These are phyloP conservation scores for Myotis lucifugus DNA, from an alignment of 2,113 vertebrate species.

Conservation along the genomic window DNA sequence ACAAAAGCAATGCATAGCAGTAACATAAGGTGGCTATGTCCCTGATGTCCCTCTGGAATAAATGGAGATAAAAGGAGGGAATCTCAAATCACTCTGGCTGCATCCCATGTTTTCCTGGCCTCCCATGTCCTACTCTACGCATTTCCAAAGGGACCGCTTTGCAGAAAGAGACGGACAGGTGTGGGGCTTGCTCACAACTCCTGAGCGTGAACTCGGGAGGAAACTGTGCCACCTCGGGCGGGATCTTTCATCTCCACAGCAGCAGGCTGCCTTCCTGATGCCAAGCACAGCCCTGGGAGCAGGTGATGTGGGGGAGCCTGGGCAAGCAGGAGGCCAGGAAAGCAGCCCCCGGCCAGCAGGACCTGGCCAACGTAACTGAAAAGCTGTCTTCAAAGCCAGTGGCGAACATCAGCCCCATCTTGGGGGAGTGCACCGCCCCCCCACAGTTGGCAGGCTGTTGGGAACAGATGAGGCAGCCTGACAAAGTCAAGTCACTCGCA, in stretches of 20 bases:
- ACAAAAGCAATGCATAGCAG: not conserved
- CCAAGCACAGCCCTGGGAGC: not conserved
- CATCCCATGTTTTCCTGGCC: not conserved
- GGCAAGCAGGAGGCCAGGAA: not conserved
- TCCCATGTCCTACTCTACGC: no score
- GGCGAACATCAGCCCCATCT: not conserved
- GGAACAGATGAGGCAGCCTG: slow-evolving; percentile 3
- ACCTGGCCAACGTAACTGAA: not conserved
- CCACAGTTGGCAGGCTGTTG: not conserved
- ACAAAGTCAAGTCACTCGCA: not conserved
- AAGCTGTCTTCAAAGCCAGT: not conserved
- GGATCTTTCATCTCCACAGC: not conserved
- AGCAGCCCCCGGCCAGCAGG: not conserved
- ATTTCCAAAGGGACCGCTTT: not conserved
- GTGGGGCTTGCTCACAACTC: not conserved
- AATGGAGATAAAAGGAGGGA: not conserved
- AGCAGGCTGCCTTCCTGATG: not conserved
- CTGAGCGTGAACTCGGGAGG: not conserved
- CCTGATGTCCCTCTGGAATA: not conserved
- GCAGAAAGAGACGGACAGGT: not conserved
- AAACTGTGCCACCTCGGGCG: not conserved
- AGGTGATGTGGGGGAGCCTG: not conserved
- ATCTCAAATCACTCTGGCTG: not conserved
- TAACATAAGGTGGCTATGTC: not conserved
- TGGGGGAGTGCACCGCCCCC: not conserved